These are phyloP conservation scores for Halcyon chelicuti DNA, from an alignment of 2,797 vertebrate genomes.

Conservation along the genomic window DNA sequence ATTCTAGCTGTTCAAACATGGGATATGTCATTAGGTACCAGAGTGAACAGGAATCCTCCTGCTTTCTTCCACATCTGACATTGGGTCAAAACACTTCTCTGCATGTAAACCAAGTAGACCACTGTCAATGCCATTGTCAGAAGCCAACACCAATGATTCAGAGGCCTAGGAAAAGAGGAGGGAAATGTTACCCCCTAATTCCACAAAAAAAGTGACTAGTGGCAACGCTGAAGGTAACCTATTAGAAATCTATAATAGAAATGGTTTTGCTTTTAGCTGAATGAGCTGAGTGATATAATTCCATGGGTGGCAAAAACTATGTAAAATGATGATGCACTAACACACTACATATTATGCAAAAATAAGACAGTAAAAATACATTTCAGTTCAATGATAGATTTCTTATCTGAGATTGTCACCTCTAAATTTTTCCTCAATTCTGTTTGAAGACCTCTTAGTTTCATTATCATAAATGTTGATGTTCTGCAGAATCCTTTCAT, in stretches of 20 bases:
- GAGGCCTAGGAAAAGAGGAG: not conserved
- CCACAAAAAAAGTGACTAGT: not conserved
- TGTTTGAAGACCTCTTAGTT: not conserved
- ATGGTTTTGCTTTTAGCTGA: not conserved
- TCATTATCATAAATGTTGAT: not conserved
- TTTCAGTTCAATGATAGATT: not conserved
- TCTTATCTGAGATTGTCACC: not conserved
- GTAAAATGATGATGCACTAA: not conserved
- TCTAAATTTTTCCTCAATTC: not conserved
- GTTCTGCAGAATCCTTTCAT: not conserved
- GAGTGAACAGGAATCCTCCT: not conserved
- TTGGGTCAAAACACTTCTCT: not conserved
- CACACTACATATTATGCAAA: not conserved
- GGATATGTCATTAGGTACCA: not conserved
- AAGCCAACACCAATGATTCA: accelerated
- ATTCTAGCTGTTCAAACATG: not conserved
- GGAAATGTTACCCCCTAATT: not conserved
- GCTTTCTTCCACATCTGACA: not conserved
- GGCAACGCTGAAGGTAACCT: not conserved
- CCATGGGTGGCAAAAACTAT: not conserved
- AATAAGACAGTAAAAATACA: not conserved
- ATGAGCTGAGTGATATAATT: not conserved
- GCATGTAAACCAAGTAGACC: not conserved
- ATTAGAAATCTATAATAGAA: not conserved
- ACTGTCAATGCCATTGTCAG: not conserved